A percentile compares a stretch with the other conserved stretches of the same genome.
Evolutionary conservation across 2,113 vertebrate genomes (phyloP).

Genomic region (Lagopus leucura): DNA sequence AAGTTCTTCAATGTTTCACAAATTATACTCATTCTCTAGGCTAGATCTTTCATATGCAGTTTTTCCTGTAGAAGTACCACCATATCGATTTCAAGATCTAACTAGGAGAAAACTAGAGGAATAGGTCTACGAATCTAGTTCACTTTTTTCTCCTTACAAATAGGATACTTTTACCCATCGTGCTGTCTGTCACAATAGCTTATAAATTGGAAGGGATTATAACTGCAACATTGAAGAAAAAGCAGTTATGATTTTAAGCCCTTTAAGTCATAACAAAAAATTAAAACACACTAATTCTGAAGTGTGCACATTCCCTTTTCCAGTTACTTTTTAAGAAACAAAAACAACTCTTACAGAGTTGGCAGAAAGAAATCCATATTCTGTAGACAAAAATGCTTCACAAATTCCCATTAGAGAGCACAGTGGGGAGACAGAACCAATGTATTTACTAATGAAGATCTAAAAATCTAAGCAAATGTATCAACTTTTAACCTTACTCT

Average conservation of each 20-base stretch:
- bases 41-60: neutral
- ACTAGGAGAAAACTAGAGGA: neutral
- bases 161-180: neutral
- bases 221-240: neutral
- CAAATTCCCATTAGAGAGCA: fast-evolving
- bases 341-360: neutral
- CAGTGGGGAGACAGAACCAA: neutral
- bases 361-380: neutral
- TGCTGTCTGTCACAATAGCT: neutral
- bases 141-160: neutral
- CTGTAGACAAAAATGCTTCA: neutral
- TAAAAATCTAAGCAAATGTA: neutral
- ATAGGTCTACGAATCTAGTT: neutral
- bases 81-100: neutral
- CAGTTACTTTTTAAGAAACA: neutral
- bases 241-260: neutral
- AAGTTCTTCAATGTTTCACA: neutral
- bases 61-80: neutral
- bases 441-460: neutral
- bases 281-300: neutral
- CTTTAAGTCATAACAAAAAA: neutral
- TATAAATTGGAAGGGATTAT: neutral
- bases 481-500: neutral
- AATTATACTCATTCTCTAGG: neutral
- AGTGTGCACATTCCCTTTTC: fast-evolving